These are phyloP conservation scores for roundworm (Caenorhabditis elegans) DNA, from an alignment of 1,140 invertebrate species.

Conservation along the genomic window DNA sequence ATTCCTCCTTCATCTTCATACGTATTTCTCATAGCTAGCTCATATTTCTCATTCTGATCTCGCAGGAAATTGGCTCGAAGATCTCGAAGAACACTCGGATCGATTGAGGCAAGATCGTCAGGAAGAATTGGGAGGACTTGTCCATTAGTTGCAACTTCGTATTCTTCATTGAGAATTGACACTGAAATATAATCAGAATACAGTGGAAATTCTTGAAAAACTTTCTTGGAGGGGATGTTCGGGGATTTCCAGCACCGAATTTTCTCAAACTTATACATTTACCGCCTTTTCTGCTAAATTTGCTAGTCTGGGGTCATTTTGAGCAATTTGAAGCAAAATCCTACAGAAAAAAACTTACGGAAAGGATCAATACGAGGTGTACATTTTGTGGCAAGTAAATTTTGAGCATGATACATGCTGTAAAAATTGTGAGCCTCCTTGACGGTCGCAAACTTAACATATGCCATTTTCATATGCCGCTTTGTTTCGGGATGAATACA, in stretches of 20 bases:
- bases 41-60: neutral
- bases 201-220: no score
- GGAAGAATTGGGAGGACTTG: neutral
- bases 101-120: neutral
- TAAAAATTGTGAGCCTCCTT: conserved; percentile 24
- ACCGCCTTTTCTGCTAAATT: no score
- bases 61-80: neutral
- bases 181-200: neutral
- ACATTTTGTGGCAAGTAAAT: conserved; percentile 34
- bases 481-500: conserved; percentile 36
- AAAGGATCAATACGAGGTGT: conserved; percentile 33
- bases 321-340: no score
- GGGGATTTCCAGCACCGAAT: no score
- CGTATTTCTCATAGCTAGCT: neutral
- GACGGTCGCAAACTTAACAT: conserved; percentile 42
- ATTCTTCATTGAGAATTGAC: neutral
- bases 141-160: neutral
- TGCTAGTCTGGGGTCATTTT: no score
- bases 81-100: neutral
- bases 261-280: no score
- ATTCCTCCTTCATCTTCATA: no score
- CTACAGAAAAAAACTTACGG: conserved; percentile 31
- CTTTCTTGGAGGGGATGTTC: no score
- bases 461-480: conserved; percentile 49
- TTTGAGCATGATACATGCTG: conserved; percentile 18